Base-by-base conservation (phyloP, 2,888 invertebrate genomes). In the Machimus atricapillus region DNA sequence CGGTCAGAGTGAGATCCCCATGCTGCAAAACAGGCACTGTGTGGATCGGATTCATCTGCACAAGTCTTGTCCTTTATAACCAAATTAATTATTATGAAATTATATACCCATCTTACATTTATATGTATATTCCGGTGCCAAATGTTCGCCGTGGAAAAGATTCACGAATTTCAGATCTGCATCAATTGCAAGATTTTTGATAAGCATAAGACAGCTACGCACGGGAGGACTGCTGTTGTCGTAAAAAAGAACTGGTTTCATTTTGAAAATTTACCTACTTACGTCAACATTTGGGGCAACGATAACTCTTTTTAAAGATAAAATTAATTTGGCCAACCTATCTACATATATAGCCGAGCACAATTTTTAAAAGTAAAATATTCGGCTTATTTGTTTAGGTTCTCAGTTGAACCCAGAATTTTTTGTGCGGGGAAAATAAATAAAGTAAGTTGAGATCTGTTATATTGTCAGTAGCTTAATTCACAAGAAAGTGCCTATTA, bases 211-310 rank as follows among this genome's bases (percentile, higher is more conserved):
- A 83, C 92, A 92, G 86, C 92, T 92, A 88, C 93, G 92, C 7
- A 91, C 93, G 1, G 93, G 93, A 3, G 93, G 93, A 89, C 93
- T 93, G 23, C 90, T 90, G 88, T 91, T 91, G 88, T 92, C 92
- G 85, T 90, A 91, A 87, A 92, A 93, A 46, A 93, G 89, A 82
- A 91, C 90, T 19, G 91, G 91, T 19, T 66, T 66, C 66, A 66
- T 66, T 19, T 66, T 66, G 23, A 23, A 9, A 19, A 23, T 7
- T 19, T 19, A 12, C 8, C 66, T 66, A 12, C 27, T 19, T 14
- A 0, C 9, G 58, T 27, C 4, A 9, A 12, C 27, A 9, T 12
- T 2, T 66, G 2, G 1, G 0, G 23, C 52, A 7, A 52, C 8
- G 7, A 52, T 5, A 3, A 3, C 9, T 66, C 7, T 52, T 52